These are phyloP conservation scores for Pogoniulus pusillus DNA, from an alignment of 2,797 vertebrate genomes.

Conservation along the genomic window DNA sequence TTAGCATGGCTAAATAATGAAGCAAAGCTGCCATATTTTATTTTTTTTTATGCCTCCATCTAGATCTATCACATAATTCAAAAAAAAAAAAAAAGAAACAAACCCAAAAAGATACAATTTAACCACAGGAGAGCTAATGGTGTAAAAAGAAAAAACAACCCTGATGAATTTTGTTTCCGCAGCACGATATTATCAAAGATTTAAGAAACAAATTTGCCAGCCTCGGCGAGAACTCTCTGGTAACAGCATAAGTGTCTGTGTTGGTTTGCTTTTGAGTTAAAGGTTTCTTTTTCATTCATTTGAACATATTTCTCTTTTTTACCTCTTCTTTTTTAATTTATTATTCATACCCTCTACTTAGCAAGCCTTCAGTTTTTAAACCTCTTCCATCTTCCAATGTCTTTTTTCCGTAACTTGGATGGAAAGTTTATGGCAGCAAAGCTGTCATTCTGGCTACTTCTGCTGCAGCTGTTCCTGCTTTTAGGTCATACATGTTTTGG, in stretches of 20 bases:
- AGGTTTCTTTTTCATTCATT: conserved; percentile 78
- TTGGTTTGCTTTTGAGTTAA: conserved; percentile 81
- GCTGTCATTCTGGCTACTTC: conserved; percentile 75
- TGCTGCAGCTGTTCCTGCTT: conserved; percentile 79
- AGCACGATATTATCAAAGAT: conserved; percentile 84
- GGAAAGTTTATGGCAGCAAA: conserved; percentile 83
- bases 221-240: conserved; percentile 82
- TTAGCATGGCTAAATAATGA: conserved; percentile 75
- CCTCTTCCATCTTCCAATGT: conserved; percentile 83
- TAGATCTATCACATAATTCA: conserved; percentile 73
- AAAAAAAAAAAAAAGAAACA: conserved; percentile 70
- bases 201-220: conserved; percentile 84
- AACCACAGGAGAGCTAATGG: conserved; percentile 73
- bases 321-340: conserved; percentile 68
- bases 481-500: conserved; percentile 77
- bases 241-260: conserved; percentile 83
- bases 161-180: conserved; percentile 83
- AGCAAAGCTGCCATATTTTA: conserved; percentile 70
- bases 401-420: conserved; percentile 76
- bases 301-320: conserved; percentile 70
- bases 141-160: conserved; percentile 73
- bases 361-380: conserved; percentile 83
- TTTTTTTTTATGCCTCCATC: conserved; percentile 74
- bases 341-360: conserved; percentile 75
- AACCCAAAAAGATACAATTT: no score